Percentiles rank a stretch among this genome's conserved stretches.
These are phyloP conservation scores for Bubo scandiacus DNA, from an alignment of 2,113 vertebrate genomes.

Conservation along the genomic window DNA sequence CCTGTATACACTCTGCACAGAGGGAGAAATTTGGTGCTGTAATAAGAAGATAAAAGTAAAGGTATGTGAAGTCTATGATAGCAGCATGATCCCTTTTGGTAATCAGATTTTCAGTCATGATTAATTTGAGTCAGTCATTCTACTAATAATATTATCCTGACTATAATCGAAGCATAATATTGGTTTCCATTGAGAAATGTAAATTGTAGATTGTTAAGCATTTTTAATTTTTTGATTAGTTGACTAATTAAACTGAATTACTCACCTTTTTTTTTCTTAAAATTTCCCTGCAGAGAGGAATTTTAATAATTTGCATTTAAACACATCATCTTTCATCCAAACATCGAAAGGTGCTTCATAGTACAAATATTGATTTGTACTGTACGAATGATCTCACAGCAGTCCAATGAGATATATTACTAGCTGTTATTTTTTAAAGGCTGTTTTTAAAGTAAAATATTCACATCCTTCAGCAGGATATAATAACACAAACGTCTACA, in stretches of 20 bases:
- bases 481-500: background rate
- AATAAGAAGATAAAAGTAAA: slow-evolving; percentile 57
- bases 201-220: slow-evolving; percentile 19
- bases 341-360: background rate
- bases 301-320: slow-evolving; percentile 31
- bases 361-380: slow-evolving; percentile 29
- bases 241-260: slow-evolving; percentile 46
- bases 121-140: slow-evolving; percentile 67
- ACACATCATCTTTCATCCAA: background rate
- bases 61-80: slow-evolving; percentile 18
- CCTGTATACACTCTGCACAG: background rate
- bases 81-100: slow-evolving; percentile 43
- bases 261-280: background rate
- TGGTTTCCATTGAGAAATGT: slow-evolving; percentile 53
- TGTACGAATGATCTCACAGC: background rate
- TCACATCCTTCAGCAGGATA: background rate
- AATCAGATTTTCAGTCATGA: slow-evolving; percentile 68
- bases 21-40: slow-evolving; percentile 2
- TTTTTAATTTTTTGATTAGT: slow-evolving; percentile 14
- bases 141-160: slow-evolving; percentile 60
- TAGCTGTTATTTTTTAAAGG: background rate
- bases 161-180: slow-evolving; percentile 55
- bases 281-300: background rate
- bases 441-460: background rate
- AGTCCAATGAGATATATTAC: background rate